phyloP scores from a whole-genome alignment of 2,113 vertebrate species.

The Solea senegalensis region DNA sequence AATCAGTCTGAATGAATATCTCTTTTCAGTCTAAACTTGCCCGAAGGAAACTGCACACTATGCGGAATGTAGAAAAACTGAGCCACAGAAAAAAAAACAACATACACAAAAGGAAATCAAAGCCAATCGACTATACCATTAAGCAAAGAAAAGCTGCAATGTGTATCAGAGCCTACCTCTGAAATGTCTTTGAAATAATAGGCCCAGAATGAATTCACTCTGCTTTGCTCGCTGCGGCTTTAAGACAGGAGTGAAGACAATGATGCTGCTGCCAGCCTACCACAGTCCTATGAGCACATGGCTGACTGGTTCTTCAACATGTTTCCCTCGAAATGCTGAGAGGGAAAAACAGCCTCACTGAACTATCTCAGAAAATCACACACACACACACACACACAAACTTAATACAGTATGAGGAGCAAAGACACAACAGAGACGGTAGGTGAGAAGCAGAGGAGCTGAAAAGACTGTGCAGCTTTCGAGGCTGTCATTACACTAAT shows the following conservation, averaged over 20 bases:
- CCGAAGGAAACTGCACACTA: slow-evolving; percentile 38
- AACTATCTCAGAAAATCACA: slow-evolving; percentile 7
- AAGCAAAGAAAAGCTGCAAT: slow-evolving; percentile 23
- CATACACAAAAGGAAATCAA: slow-evolving; percentile 17
- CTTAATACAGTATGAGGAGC: slow-evolving; percentile 15
- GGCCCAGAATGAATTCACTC: slow-evolving; percentile 36
- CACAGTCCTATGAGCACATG: slow-evolving; percentile 23
- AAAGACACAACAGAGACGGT: slow-evolving; percentile 11
- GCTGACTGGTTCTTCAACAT: slow-evolving; percentile 71
- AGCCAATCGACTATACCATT: slow-evolving; percentile 12
- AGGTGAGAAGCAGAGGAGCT: slow-evolving; percentile 36
- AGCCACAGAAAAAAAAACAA: slow-evolving; percentile 41
- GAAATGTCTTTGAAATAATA: slow-evolving; percentile 58
- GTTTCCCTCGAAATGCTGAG: slow-evolving; percentile 38
- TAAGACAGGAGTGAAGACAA: slow-evolving; percentile 35
- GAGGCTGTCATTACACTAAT: slow-evolving; percentile 65
- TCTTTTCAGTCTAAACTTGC: slow-evolving; percentile 28
- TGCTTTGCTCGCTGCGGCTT: slow-evolving; percentile 32
- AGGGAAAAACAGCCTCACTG: slow-evolving; percentile 20
- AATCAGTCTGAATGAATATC: slow-evolving; percentile 22
- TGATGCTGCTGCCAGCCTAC: slow-evolving; percentile 22
- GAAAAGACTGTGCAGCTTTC: slow-evolving; percentile 41
- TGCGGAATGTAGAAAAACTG: slow-evolving; percentile 37
- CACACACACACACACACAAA: slow-evolving; percentile 20
- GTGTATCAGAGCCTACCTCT: slow-evolving; percentile 59